Conservation (phyloP, 2,113 vertebrate genomes). For the Anguilla rostrata region DNA sequence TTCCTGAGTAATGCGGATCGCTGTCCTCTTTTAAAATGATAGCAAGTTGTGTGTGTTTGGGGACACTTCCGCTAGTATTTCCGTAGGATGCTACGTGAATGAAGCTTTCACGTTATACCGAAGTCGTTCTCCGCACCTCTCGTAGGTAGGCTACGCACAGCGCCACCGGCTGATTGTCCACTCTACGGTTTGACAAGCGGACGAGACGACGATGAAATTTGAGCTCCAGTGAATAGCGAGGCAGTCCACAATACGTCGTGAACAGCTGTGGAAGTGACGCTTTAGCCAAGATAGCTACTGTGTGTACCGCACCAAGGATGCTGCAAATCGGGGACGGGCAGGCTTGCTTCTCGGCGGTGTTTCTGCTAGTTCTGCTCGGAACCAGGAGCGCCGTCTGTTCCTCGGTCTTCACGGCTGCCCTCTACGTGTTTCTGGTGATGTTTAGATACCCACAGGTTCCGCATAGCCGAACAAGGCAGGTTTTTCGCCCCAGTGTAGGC, state of each 20-base stretch:
- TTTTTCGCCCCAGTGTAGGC: constrained; percentile 69
- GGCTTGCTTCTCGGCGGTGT: constrained; percentile 68
- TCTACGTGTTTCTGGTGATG: constrained; percentile 76
- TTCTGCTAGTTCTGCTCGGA: constrained; percentile 66
- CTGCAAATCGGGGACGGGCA: constrained; percentile 71
- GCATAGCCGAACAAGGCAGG: constrained; percentile 64
- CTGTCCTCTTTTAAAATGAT: background rate
- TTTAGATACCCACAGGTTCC: constrained; percentile 79
- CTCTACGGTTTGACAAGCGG: background rate
- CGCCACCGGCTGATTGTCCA: background rate
- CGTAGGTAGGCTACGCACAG: background rate
- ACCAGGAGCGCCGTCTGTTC: constrained; percentile 80
- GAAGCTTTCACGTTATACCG: background rate
- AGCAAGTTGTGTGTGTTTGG: background rate
- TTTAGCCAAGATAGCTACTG: too few species aligned
- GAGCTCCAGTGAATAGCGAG: background rate
- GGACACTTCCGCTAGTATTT: background rate
- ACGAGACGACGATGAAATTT: background rate
- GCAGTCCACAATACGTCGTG: background rate
- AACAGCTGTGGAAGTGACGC: background rate
- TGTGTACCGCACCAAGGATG: constrained; percentile 62
- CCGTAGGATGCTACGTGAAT: background rate
- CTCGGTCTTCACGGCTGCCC: constrained; percentile 64
- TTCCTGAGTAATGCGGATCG: background rate
- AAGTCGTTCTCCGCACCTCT: background rate